A percentile compares a stretch with the other conserved stretches of the same genome.
These are phyloP conservation scores for Auanema sp. DNA, from an alignment of 2,888 invertebrate genomes.

Conservation along the genomic window DNA sequence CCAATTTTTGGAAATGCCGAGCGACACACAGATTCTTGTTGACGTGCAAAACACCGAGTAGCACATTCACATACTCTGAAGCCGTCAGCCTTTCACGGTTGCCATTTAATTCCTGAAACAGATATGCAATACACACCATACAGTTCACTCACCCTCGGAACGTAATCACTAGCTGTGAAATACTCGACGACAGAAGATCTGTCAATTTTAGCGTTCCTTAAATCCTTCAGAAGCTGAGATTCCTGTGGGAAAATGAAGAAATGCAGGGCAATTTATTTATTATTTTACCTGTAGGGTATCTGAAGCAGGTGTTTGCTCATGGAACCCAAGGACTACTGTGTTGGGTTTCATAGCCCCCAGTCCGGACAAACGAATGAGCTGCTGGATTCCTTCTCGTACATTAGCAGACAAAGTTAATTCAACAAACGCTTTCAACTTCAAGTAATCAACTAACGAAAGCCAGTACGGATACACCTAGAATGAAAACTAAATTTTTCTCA, in stretches of 20 bases:
- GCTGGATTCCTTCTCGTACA: slow-evolving; percentile 86
- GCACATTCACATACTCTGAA: slow-evolving; percentile 79
- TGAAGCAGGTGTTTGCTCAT: slow-evolving; percentile 75
- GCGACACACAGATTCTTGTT: slow-evolving; percentile 92
- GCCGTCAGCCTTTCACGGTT: slow-evolving; percentile 41
- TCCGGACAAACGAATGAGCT: slow-evolving; percentile 72
- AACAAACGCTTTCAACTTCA: slow-evolving; percentile 93
- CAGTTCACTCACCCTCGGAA: slow-evolving; percentile 29
- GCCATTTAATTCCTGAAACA: slow-evolving; percentile 45
- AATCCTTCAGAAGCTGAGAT: slow-evolving; percentile 58
- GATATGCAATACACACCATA: neutral
- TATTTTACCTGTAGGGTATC: slow-evolving; percentile 75
- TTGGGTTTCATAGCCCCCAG: slow-evolving; percentile 99
- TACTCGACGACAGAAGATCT: slow-evolving; percentile 63
- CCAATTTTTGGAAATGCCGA: slow-evolving; percentile 83
- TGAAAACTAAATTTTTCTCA: slow-evolving; percentile 3
- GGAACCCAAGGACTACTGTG: slow-evolving; percentile 90
- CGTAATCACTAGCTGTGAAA: slow-evolving; percentile 56
- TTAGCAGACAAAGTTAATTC: slow-evolving; percentile 85
- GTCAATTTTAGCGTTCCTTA: slow-evolving; percentile 62
- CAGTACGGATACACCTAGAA: slow-evolving; percentile 78
- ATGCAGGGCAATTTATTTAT: neutral
- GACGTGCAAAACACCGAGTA: slow-evolving; percentile 84
- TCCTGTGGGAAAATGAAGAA: slow-evolving; percentile 28
- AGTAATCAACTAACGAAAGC: slow-evolving; percentile 89